These are phyloP conservation scores for Halictus ligatus DNA, from an alignment of 2,888 invertebrate genomes.

Conservation along the genomic window DNA sequence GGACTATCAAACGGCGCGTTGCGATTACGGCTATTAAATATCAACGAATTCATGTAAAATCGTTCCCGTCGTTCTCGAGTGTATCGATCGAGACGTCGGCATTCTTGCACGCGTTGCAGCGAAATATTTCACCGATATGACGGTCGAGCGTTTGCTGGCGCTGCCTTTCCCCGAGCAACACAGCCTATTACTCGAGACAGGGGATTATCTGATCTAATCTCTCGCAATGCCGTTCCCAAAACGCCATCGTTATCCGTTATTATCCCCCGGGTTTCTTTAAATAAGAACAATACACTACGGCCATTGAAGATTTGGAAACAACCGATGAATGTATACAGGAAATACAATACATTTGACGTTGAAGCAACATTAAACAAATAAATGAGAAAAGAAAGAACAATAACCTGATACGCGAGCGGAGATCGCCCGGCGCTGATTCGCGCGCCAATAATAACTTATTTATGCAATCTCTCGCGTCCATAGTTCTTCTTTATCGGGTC, in stretches of 20 bases:
- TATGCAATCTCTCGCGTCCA: conserved; percentile 29
- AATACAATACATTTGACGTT: no score
- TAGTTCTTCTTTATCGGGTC: conserved; percentile 17
- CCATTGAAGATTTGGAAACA: no score
- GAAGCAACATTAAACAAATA: no score
- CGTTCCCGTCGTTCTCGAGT: neutral
- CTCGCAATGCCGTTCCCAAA: conserved; percentile 44
- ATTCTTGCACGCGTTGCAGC: neutral
- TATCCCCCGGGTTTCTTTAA: conserved; percentile 56
- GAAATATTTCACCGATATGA: conserved; percentile 37
- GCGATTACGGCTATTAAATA: neutral
- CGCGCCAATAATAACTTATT: conserved; percentile 20
- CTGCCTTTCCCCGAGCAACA: conserved; percentile 31
- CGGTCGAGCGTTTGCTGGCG: conserved; percentile 24
- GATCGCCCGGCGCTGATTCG: conserved; percentile 36
- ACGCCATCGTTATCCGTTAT: conserved; percentile 51
- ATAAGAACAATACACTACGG: conserved; percentile 55
- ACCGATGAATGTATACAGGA: no score
- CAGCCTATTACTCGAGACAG: conserved; percentile 48
- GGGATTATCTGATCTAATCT: conserved; percentile 68
- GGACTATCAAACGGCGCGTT: neutral
- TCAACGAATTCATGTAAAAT: neutral
- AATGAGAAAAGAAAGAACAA: no score
- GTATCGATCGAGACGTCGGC: conserved; percentile 10
- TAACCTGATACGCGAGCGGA: no score